A percentile compares a stretch with the other conserved stretches of the same genome.
Conservation (phyloP, 2,888 invertebrate genomes). For the Acanthosepion pharaonis region DNA sequence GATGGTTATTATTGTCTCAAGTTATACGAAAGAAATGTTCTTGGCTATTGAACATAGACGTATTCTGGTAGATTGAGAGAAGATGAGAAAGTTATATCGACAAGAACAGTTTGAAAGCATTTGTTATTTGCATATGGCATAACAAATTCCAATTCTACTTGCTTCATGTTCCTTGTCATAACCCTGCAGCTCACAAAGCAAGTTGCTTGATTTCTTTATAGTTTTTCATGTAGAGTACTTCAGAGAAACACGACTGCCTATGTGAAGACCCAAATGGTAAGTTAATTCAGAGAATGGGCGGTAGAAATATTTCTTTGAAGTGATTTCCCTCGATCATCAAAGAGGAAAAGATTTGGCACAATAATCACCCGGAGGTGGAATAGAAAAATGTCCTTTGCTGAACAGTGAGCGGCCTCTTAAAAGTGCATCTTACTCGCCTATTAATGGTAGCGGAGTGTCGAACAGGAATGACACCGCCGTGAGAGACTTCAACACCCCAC, state of each 20-base stretch:
- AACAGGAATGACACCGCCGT: neutral
- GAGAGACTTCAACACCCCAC: neutral
- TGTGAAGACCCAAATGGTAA: neutral
- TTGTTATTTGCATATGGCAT: neutral
- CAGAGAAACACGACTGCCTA: neutral
- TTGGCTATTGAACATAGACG: neutral
- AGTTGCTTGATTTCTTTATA: neutral
- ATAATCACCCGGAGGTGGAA: neutral
- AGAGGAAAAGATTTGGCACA: neutral
- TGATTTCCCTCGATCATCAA: neutral
- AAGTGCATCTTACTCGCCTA: slow-evolving; percentile 33
- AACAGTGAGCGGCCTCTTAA: neutral
- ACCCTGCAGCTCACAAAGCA: neutral
- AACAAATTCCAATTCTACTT: neutral
- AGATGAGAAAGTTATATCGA: neutral
- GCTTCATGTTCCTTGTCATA: neutral
- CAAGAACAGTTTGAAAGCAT: neutral
- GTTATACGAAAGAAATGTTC: neutral
- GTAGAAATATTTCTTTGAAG: slow-evolving; percentile 33
- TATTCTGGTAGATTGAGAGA: neutral
- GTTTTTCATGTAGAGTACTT: neutral
- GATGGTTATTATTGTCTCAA: neutral
- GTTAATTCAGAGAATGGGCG: neutral
- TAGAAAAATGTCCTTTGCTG: neutral
- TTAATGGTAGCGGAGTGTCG: neutral